Evolutionary conservation across 92 coral and sea anemone species (phyloP).

Genomic region (Umimayanthus chanpuru): DNA sequence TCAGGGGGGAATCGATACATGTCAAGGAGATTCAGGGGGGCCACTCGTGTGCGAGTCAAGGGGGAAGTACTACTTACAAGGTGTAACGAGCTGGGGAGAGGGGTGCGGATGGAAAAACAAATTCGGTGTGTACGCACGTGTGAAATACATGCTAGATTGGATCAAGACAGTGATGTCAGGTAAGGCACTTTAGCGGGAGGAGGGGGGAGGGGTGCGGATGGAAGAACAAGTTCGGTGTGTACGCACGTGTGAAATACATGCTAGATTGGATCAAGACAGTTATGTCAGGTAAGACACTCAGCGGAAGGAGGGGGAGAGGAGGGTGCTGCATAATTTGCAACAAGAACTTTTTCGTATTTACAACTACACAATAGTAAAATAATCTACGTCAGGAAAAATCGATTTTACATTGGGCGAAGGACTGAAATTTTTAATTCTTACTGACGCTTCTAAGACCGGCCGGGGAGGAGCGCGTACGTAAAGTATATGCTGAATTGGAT

Average conservation of each 20-base stretch:
- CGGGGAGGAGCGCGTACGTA: neutral
- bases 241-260: slow-evolving; percentile 3
- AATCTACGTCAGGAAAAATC: no score
- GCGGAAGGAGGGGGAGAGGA: no score
- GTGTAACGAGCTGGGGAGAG: slow-evolving; percentile 25
- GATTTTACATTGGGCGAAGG: no score
- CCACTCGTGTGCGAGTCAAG: slow-evolving; percentile 17
- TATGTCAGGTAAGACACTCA: neutral
- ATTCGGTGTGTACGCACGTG: slow-evolving; percentile 8
- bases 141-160: slow-evolving; percentile 6
- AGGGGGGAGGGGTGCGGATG: slow-evolving; percentile 23
- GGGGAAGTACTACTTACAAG: slow-evolving; percentile 19
- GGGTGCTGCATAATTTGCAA: no score
- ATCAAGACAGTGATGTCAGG: neutral
- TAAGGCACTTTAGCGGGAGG: neutral
- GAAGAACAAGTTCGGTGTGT: slow-evolving; percentile 6
- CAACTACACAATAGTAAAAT: no score
- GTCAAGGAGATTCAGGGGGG: slow-evolving; percentile 20
- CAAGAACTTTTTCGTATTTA: no score
- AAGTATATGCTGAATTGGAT: slow-evolving; percentile 10
- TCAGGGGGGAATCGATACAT: slow-evolving; percentile 19
- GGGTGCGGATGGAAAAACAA: slow-evolving; percentile 18
- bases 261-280: slow-evolving; percentile 7
- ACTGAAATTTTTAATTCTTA: no score
- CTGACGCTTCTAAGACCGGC: no score